These are phyloP conservation scores for Megaceryle alcyon DNA, from an alignment of 2,797 vertebrate species.

Conservation along the genomic window DNA sequence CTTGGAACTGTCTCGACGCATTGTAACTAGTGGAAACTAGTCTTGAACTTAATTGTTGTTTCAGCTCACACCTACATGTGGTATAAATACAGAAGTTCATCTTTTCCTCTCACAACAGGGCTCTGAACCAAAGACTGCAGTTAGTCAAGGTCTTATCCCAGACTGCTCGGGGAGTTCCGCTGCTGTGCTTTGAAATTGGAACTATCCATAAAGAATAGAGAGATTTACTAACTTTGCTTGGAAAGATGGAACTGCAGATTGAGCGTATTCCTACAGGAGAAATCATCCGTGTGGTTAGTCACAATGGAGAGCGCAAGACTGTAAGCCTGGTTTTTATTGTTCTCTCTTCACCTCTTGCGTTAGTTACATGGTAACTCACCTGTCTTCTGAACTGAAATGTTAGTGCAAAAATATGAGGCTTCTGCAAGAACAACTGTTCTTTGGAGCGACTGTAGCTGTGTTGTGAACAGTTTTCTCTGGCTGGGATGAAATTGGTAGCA, in stretches of 20 bases:
- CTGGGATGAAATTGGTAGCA: not conserved
- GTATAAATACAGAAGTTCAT: conserved; percentile 68
- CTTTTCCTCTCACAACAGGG: conserved; percentile 57
- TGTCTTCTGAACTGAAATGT: not conserved
- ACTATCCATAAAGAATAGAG: not conserved
- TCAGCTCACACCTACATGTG: conserved; percentile 45
- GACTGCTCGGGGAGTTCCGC: not conserved
- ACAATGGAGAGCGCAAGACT: conserved; percentile 66
- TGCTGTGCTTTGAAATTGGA: not conserved
- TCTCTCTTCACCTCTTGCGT: not conserved
- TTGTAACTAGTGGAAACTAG: conserved; percentile 44
- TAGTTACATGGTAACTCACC: not conserved
- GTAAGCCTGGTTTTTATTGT: conserved; percentile 64
- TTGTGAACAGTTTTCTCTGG: not conserved
- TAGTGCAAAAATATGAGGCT: not conserved
- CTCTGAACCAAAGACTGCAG: conserved; percentile 29
- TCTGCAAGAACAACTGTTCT: not conserved
- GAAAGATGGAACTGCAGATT: conserved; percentile 75
- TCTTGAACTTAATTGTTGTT: conserved; percentile 71
- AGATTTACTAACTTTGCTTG: not conserved
- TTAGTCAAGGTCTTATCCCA: conserved; percentile 11
- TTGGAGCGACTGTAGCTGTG: not conserved
- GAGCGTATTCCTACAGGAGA: conserved; percentile 79
- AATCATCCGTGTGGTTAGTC: conserved; percentile 75
- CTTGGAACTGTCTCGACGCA: conserved; percentile 50